Evolutionary conservation across 2,113 vertebrate species (phyloP).

Genomic region (Alethe castanea): DNA sequence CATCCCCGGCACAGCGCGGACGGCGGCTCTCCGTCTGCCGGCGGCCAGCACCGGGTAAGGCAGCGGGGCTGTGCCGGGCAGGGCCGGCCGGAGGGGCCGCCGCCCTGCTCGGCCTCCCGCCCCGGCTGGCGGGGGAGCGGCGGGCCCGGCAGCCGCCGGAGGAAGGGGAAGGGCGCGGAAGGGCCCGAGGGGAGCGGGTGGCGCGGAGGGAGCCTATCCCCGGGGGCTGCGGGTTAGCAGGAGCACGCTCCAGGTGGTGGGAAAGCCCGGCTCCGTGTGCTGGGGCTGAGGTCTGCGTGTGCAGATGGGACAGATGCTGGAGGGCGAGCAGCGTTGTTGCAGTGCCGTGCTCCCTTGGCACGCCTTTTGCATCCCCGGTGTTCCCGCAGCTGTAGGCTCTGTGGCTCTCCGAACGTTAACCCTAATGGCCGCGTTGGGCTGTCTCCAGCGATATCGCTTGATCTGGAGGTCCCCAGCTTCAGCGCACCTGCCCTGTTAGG

Average conservation of each 20-base stretch:
- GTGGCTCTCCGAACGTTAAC: neutral
- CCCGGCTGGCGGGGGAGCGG: neutral
- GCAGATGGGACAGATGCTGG: rapidly evolving
- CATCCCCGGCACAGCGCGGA: neutral
- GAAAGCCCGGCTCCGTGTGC: neutral
- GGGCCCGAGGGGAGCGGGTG: too few species aligned
- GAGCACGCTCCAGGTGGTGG: neutral
- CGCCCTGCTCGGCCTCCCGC: neutral
- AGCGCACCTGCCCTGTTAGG: rapidly evolving
- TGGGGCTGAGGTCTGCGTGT: neutral
- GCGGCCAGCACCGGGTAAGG: neutral
- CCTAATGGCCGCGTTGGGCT: neutral
- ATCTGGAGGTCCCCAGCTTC: neutral
- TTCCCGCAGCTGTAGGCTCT: neutral
- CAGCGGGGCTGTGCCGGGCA: too few species aligned
- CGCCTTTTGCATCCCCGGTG: neutral
- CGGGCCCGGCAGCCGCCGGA: neutral
- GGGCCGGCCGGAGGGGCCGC: too few species aligned
- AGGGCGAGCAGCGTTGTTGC: rapidly evolving
- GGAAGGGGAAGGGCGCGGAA: neutral
- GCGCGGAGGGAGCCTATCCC: rapidly evolving
- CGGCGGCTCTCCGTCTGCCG: rapidly evolving
- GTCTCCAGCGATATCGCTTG: neutral
- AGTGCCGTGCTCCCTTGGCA: rapidly evolving
- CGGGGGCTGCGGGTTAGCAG: rapidly evolving